These are phyloP conservation scores for Harlomillsia oculata DNA, from an alignment of 1,140 invertebrate genomes.

Conservation along the genomic window DNA sequence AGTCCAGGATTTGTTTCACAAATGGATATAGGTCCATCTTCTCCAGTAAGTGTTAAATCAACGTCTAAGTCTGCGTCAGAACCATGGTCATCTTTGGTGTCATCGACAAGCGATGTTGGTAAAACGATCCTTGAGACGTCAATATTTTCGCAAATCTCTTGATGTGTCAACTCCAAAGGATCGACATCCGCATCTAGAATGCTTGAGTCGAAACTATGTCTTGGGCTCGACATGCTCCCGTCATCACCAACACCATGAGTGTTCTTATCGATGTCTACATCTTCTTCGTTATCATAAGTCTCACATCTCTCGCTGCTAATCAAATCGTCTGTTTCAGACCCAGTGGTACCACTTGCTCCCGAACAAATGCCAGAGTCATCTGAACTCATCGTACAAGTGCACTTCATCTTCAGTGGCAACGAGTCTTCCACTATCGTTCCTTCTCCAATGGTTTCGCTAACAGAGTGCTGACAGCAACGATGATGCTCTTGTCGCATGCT, in stretches of 20 bases:
- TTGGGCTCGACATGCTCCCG: slow-evolving; percentile 7
- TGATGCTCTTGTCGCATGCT: slow-evolving; percentile 17
- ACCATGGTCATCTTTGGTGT: too few species aligned
- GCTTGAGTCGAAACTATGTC: slow-evolving; percentile 27
- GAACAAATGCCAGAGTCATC: slow-evolving; percentile 32
- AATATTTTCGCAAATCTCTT: too few species aligned
- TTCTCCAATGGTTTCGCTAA: background rate
- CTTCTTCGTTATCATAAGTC: slow-evolving; percentile 19
- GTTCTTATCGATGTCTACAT: background rate
- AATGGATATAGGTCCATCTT: too few species aligned
- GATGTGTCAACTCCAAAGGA: background rate
- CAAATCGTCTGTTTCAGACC: slow-evolving; percentile 26
- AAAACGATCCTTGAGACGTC: too few species aligned
- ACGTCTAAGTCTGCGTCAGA: too few species aligned
- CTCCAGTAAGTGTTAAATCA: too few species aligned
- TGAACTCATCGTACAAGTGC: slow-evolving; percentile 18
- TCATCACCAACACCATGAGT: background rate
- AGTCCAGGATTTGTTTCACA: too few species aligned
- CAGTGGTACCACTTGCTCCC: slow-evolving; percentile 26
- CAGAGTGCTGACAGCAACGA: slow-evolving; percentile 1
- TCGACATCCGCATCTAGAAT: slow-evolving; percentile 10
- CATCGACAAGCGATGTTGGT: too few species aligned
- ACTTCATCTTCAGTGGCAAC: slow-evolving; percentile 1
- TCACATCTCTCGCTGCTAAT: slow-evolving; percentile 10
- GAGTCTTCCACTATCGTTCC: background rate